phyloP scores from a whole-genome alignment of 1,140 invertebrate genomes.

The Cyrtorhinus lividipennis region DNA sequence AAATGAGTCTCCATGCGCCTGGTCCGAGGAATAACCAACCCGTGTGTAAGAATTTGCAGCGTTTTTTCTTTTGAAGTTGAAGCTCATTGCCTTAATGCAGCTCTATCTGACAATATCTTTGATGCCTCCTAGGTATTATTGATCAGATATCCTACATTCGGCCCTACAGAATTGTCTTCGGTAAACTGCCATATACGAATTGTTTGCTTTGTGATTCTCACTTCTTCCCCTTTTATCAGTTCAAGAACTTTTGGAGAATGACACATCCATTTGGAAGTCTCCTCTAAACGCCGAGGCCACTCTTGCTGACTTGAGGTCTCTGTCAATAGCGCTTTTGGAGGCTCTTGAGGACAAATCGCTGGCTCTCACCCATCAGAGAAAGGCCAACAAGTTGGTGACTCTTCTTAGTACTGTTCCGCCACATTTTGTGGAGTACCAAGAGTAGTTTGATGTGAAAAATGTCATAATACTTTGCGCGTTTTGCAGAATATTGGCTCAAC shows the following conservation, averaged over 20 bases:
- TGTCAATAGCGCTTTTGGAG: constrained; percentile 63
- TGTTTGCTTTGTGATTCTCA: no score
- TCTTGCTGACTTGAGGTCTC: constrained; percentile 52
- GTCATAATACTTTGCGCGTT: neutral
- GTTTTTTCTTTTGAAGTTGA: no score
- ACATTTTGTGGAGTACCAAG: neutral
- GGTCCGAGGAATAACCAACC: no score
- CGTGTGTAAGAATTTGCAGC: no score
- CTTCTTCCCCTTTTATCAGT: constrained; percentile 33
- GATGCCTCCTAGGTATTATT: no score
- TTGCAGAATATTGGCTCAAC: constrained; percentile 39
- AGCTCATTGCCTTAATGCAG: no score
- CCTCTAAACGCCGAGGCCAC: constrained; percentile 52
- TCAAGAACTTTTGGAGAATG: constrained; percentile 46
- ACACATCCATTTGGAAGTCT: constrained; percentile 30
- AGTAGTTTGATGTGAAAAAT: neutral
- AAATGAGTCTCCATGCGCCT: no score
- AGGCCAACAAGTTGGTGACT: constrained; percentile 52
- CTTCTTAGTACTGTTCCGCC: neutral
- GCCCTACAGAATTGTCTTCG: no score
- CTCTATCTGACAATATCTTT: no score
- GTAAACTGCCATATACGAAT: no score
- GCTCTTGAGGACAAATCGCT: constrained; percentile 70
- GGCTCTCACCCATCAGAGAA: constrained; percentile 65
- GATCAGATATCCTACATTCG: no score